Evolutionary conservation across 2,888 invertebrate genomes (phyloP), one percentile per base, ranked within the genome.

Genomic region (Aradus depressus): DNA sequence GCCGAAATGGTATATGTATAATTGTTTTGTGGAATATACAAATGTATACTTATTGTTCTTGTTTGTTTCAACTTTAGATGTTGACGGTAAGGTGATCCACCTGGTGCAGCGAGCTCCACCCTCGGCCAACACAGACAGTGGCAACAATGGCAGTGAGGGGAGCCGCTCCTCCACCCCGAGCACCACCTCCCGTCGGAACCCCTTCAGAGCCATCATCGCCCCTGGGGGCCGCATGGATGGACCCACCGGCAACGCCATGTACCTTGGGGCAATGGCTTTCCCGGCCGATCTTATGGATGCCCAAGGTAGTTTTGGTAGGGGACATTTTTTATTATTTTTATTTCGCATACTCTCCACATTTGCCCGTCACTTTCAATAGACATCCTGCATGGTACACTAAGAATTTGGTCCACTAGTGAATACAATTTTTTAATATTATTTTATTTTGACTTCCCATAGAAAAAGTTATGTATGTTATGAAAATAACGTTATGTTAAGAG

Each of bases 21-120:
- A n/a, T n/a, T n/a, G n/a, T n/a, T n/a, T n/a, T n/a, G n/a, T n/a
- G n/a, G n/a, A n/a, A n/a, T n/a, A n/a, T n/a, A 42, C 19, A 6
- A 6, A 8, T 42, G 6, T 8, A 10, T 21, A 10, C 10, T 42
- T 12, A 22, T 42, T 14, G 8, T 42, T 4, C 26, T 26, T 44
- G 43, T 44, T 28, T 22, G 22, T 23, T 43, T 50, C 50, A 44
- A 16, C 60, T 64, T 18, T 64, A 87, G 92, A 86, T 72, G 84
- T 93, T 21, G 75, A 88, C 65, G 91, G 89, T 2, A 93, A 92
- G 71, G 91, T 91, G 26, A 79, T 95, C 47, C 95, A 95, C 67
- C 76, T 95, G 65, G 93, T 93, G 16, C 84, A 90, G 67, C 75
- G 89, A 22, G 79, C 87, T 3, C 92, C 92, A 1, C 91, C 91